Evolutionary conservation across 2,888 invertebrate species (phyloP).

Genomic region (Lymantria monacha): DNA sequence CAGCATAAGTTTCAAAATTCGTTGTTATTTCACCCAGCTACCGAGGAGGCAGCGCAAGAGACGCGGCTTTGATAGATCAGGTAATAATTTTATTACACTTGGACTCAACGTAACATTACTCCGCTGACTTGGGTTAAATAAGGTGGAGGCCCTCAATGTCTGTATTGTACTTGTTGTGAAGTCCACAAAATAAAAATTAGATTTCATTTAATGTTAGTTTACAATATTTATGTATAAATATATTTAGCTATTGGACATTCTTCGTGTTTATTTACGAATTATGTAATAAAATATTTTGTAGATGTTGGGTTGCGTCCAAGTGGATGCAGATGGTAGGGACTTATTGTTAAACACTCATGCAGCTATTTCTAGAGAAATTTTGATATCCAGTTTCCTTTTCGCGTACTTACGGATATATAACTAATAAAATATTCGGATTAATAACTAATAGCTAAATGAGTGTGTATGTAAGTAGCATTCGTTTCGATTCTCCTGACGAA

Average conservation of each 20-base stretch:
- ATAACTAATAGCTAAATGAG: slow-evolving; percentile 41
- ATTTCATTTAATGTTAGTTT: background rate
- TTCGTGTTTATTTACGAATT: slow-evolving; percentile 5
- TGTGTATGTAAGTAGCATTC: slow-evolving; percentile 37
- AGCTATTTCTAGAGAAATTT: slow-evolving; percentile 44
- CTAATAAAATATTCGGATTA: slow-evolving; percentile 19
- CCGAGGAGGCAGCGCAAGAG: slow-evolving; percentile 82
- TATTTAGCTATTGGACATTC: slow-evolving; percentile 25
- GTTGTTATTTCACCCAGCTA: slow-evolving; percentile 83
- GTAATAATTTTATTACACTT: slow-evolving; percentile 72
- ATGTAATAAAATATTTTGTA: slow-evolving; percentile 36
- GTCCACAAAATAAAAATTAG: slow-evolving; percentile 5
- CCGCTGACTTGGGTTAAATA: slow-evolving; percentile 35
- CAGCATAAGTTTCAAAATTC: slow-evolving; percentile 77
- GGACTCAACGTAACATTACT: slow-evolving; percentile 64
- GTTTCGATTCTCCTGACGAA: slow-evolving; percentile 30
- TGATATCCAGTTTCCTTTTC: slow-evolving; percentile 6
- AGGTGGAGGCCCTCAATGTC: slow-evolving; percentile 43
- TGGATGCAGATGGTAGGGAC: slow-evolving; percentile 64
- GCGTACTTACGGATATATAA: slow-evolving; percentile 11
- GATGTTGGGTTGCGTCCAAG: slow-evolving; percentile 77
- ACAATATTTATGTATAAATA: background rate
- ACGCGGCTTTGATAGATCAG: slow-evolving; percentile 83
- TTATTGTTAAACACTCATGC: slow-evolving; percentile 55
- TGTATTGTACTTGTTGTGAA: slow-evolving; percentile 21